Evolutionary conservation across 2,113 vertebrate species (phyloP).

Genomic region (Fulmarus glacialis): DNA sequence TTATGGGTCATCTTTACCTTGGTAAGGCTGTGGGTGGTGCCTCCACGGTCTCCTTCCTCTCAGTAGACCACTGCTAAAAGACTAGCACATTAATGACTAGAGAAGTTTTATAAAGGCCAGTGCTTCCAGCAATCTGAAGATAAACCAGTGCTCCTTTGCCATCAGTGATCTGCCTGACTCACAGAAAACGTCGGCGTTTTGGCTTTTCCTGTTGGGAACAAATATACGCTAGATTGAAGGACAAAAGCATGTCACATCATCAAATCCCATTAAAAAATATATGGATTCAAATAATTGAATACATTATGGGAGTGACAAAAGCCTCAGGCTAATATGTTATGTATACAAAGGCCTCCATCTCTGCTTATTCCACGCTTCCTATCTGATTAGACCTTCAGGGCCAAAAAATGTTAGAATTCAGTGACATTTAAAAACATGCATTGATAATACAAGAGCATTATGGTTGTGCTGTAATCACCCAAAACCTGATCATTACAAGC

Average conservation of each 20-base stretch:
- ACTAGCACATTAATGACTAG: background rate
- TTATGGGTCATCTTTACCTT: background rate
- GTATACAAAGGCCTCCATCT: background rate
- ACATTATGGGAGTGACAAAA: background rate
- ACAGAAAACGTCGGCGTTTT: background rate
- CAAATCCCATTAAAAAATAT: conserved; percentile 30
- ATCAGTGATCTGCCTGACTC: background rate
- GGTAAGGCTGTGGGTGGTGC: background rate
- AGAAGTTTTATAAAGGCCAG: background rate
- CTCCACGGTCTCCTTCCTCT: background rate
- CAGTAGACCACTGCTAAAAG: background rate
- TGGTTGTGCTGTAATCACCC: background rate
- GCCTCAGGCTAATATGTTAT: too few species aligned
- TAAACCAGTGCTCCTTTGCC: background rate
- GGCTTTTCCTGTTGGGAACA: background rate
- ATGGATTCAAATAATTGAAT: background rate
- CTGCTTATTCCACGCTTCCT: background rate
- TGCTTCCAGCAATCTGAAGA: background rate
- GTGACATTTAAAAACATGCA: background rate
- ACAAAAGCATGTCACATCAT: background rate
- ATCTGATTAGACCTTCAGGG: background rate
- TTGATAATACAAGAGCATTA: background rate
- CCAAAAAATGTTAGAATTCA: background rate
- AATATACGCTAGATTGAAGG: background rate
- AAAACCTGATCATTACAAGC: background rate